Evolutionary conservation across 2,113 vertebrate genomes (phyloP), one percentile per base, ranked within the genome.

Genomic region (Rhinogobius similis): DNA sequence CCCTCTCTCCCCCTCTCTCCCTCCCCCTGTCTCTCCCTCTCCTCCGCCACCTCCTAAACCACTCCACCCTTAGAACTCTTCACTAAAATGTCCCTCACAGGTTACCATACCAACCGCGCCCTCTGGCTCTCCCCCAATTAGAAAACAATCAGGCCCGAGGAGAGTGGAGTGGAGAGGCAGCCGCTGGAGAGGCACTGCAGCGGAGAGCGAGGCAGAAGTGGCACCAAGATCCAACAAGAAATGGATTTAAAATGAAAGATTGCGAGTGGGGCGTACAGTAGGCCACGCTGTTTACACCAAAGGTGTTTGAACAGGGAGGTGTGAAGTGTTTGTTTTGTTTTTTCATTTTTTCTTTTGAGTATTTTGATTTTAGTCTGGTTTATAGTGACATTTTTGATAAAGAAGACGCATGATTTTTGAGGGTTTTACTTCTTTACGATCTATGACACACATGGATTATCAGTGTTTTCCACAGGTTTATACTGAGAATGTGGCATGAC

Each of bases 31-130:
- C 44, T 7, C 46, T 50, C 20, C 14, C 66, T 10, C 58, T 72
- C 70, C 65, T 50, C 72, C 72, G 68, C 75, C 67, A 62, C 76
- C 68, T 70, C 70, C 63, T 75, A 50, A 70, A 75, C 53, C 73
- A 75, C 72, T 58, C 26, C 55, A 58, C 55, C 55, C 55, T 26
- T 29, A 27, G 14, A 58, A 58, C 55, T 18, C 55, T 58, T 79
- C 74, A 50, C 61, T 75, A 74, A 81, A 83, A 76, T 85, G 79
- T 82, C 76, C 78, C 79, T 72, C 20, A 46, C 85, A 88, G 87
- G 91, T 92, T 90, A 88, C 87, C 90, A 92, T 93, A 93, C 92
- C 91, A 94, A 93, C 92, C 87, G 82, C 75, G 65, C 85, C 90
- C 90, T 90, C 88, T 88, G 77, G 90, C 87, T 80, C 86, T 88